Evolutionary conservation across 2,888 invertebrate genomes (phyloP), one percentile per base, ranked within the genome.

Genomic region (Cantharis lateralis): DNA sequence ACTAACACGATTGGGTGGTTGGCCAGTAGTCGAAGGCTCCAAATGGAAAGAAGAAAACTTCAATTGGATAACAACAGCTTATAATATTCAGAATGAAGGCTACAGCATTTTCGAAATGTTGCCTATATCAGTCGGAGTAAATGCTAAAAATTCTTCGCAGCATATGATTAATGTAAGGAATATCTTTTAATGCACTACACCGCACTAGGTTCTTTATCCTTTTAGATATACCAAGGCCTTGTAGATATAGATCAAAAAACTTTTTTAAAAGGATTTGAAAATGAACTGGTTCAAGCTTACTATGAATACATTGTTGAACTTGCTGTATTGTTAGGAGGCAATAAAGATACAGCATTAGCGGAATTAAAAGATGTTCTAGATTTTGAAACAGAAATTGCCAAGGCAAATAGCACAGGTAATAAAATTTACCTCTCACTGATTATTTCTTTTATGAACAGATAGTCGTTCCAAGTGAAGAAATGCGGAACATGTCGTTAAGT

Each of bases 361-460:
- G 95, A 98, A 83, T 91, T 98, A 75, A 91, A 89, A 70, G 93
- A 95, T 70, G 95, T 97, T 0, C 89, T 98, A 15, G 90, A 94
- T 78, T 98, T 98, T 84, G 98, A 98, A 90, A 96, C 95, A 79
- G 90, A 92, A 82, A 90, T 98, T 75, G 98, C 98, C 28, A 96
- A 97, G 87, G 98, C 98, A 90, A 48, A 13, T 1, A 48, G 2
- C 1, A 48, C 5, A 7, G 4, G n/a, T 48, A 7, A 3, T 48
- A 7, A 2, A n/a, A 48, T n/a, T 48, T 48, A 5, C 32, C 13
- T 13, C 0, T 5, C 4, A 7, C 7, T 7, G n/a, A 5, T 48
- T 2, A n/a, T 95, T 7, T 48, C 0, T n/a, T 48, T n/a, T 48
- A n/a, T 48, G 9, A 18, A 61, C 86, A 96, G 95, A 95, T 95